Conservation (phyloP, 1,140 invertebrate species). For the Episyrphus balteatus region DNA sequence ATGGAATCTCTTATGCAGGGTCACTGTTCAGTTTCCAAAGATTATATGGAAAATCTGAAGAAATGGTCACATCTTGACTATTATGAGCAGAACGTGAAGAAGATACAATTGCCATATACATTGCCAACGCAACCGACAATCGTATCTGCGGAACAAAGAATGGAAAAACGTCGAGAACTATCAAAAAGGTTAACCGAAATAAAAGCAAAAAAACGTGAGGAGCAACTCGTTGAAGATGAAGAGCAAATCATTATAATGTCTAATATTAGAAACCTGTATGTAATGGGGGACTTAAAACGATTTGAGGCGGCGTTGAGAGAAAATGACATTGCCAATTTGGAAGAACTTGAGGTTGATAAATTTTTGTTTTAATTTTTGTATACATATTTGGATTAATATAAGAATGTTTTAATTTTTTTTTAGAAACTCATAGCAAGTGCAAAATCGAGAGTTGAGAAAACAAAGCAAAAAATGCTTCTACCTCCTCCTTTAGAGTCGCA, state of each 20-base stretch:
- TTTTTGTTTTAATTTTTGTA: background rate
- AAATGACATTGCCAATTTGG: conserved; percentile 44
- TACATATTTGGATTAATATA: background rate
- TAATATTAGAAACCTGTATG: conserved; percentile 40
- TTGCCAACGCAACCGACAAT: conserved; percentile 43
- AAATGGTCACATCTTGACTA: conserved; percentile 72
- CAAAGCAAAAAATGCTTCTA: background rate
- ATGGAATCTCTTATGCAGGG: conserved; percentile 79
- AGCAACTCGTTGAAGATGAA: conserved; percentile 77
- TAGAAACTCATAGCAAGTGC: conserved; percentile 65
- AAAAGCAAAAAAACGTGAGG: conserved; percentile 73
- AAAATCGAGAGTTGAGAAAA: conserved; percentile 65
- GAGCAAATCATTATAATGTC: conserved; percentile 70
- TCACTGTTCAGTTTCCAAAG: conserved; percentile 62
- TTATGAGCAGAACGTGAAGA: conserved; percentile 72
- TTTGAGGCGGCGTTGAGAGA: conserved; percentile 45
- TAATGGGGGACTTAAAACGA: conserved; percentile 22
- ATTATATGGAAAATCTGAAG: conserved; percentile 68
- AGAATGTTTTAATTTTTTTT: no score
- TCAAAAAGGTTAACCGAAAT: conserved; percentile 71
- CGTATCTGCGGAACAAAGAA: conserved; percentile 66
- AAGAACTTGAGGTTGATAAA: conserved; percentile 37
- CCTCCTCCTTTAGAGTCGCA: conserved; percentile 14
- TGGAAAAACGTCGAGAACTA: conserved; percentile 73
- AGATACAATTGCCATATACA: conserved; percentile 73